A percentile compares a stretch with the other conserved stretches of the same genome.
phyloP scores from a whole-genome alignment of 2,888 invertebrate species.

The Aleiodes alternator region DNA sequence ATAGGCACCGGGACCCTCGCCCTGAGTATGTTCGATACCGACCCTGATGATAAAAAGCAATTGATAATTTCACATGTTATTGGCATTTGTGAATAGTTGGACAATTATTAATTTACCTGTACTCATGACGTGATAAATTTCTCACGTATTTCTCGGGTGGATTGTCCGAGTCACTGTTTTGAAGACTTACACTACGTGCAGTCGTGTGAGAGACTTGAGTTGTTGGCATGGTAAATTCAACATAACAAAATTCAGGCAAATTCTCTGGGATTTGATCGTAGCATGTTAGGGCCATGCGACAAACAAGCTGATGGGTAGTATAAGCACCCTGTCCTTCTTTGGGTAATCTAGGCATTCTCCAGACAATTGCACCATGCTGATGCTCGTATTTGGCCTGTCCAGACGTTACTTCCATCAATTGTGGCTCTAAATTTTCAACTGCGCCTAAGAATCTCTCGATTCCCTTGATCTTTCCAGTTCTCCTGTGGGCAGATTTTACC shows the following conservation, averaged over 20 bases:
- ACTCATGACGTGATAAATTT: constrained; percentile 96
- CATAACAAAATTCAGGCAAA: constrained; percentile 90
- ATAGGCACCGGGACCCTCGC: constrained; percentile 83
- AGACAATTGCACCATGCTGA: constrained; percentile 97
- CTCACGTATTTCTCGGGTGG: constrained; percentile 99
- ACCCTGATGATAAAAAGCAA: constrained; percentile 78
- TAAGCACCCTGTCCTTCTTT: constrained; percentile 99
- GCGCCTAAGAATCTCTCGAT: constrained; percentile 94
- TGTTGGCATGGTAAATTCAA: constrained; percentile 99
- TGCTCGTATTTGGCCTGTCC: constrained; percentile 99
- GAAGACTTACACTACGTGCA: constrained; percentile 94
- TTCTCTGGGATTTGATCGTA: constrained; percentile 98
- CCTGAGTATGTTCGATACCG: constrained; percentile 91
- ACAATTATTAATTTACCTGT: constrained; percentile 78
- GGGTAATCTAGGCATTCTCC: constrained; percentile 97
- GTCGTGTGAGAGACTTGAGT: constrained; percentile 97
- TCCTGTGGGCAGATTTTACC: constrained; percentile 76
- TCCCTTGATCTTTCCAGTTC: constrained; percentile 94
- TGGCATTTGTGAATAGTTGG: neutral
- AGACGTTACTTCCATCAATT: constrained; percentile 96
- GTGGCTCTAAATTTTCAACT: constrained; percentile 92
- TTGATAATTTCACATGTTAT: too few species aligned
- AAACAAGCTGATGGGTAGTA: constrained; percentile 96
- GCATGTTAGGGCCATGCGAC: constrained; percentile 95
- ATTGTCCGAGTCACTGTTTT: constrained; percentile 88